Conservation (phyloP, 2,888 invertebrate species). For the Tyria jacobaeae region DNA sequence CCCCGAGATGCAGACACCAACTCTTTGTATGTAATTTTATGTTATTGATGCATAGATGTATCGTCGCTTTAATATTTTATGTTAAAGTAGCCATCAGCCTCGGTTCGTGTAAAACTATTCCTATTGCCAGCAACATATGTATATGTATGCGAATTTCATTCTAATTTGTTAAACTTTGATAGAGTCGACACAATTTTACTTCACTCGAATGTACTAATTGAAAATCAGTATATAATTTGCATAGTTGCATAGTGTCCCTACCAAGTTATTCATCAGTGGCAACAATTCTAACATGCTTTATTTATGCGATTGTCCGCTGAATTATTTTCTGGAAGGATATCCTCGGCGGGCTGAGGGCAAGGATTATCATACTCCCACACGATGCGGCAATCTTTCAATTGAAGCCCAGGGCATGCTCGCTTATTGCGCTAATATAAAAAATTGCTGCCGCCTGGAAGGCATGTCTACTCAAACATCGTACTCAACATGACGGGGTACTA, state of each 20-base stretch:
- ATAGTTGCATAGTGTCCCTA: too few relatives aligned
- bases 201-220: background rate
- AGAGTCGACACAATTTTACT: too few relatives aligned
- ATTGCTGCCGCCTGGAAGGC: slow-evolving; percentile 62
- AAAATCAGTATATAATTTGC: background rate
- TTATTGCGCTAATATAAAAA: slow-evolving; percentile 85
- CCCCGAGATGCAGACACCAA: slow-evolving; percentile 49
- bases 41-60: background rate
- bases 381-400: slow-evolving; percentile 81
- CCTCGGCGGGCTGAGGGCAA: slow-evolving; percentile 78
- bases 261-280: background rate
- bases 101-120: background rate
- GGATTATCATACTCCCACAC: slow-evolving; percentile 82
- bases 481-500: slow-evolving; percentile 23
- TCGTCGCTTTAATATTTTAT: slow-evolving; percentile 4
- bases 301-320: slow-evolving; percentile 58
- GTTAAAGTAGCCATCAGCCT: background rate
- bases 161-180: background rate
- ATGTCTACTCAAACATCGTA: slow-evolving; percentile 38
- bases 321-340: slow-evolving; percentile 85
- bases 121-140: background rate
- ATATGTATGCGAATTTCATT: background rate
- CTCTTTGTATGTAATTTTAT: background rate
- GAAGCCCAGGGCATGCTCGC: slow-evolving; percentile 73
- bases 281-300: slow-evolving; percentile 31